Conservation (phyloP, 1,140 invertebrate genomes). For the Babylonia areolata region DNA sequence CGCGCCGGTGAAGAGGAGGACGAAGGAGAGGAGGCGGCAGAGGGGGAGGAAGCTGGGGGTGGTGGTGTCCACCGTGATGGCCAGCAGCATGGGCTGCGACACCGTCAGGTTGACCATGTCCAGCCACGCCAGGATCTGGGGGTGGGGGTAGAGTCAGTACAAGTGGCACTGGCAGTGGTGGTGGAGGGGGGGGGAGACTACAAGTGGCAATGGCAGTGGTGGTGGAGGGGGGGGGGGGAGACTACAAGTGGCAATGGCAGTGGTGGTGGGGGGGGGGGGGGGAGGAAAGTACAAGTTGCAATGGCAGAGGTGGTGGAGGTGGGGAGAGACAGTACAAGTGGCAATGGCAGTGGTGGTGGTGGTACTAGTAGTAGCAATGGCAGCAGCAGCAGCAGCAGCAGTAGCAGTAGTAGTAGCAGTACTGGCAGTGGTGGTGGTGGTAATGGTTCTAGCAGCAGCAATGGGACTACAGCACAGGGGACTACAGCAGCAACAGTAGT, state of each 20-base stretch:
- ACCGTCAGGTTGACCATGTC: conserved; percentile 41
- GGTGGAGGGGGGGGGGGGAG: not conserved
- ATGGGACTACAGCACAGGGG: too few species aligned
- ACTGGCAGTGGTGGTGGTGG: too few species aligned
- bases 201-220: not conserved
- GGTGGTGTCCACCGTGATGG: conserved; percentile 26
- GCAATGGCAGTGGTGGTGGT: not conserved
- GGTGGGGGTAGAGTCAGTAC: not conserved
- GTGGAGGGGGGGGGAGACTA: not conserved
- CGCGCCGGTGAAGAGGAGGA: conserved; percentile 42
- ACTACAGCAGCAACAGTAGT: not conserved
- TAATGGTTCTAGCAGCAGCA: too few species aligned
- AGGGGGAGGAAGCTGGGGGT: conserved; percentile 17
- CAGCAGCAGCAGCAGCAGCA: too few species aligned
- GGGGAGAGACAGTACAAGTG: not conserved
- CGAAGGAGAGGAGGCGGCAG: conserved; percentile 41
- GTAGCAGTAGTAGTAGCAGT: too few species aligned
- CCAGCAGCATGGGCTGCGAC: conserved; percentile 40
- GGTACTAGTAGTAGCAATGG: too few species aligned
- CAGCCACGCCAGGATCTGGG: conserved; percentile 47
- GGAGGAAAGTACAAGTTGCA: not conserved
- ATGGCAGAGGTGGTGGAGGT: not conserved
- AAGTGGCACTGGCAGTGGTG: not conserved
- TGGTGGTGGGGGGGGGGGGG: too few species aligned
- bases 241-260: not conserved